These are phyloP conservation scores for Terrapene triunguis DNA, from an alignment of 2,113 vertebrate species.

Conservation along the genomic window DNA sequence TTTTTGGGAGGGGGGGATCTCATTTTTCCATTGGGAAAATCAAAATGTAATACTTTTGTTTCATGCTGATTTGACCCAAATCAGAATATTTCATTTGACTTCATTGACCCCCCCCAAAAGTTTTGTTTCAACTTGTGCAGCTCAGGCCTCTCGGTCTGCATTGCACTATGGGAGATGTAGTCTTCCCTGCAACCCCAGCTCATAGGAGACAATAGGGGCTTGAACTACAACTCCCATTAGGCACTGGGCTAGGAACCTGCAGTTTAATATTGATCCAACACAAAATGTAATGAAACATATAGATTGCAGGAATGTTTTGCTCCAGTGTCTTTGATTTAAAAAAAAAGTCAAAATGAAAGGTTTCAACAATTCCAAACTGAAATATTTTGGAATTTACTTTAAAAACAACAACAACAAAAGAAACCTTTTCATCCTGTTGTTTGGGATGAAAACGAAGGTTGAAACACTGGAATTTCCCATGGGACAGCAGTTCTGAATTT, in stretches of 20 bases:
- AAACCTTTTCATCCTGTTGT: neutral
- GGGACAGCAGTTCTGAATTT: neutral
- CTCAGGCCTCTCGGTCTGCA: neutral
- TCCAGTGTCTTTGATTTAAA: neutral
- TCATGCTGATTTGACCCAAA: neutral
- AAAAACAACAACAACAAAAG: neutral
- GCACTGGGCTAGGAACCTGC: rapidly evolving
- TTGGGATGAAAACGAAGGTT: neutral
- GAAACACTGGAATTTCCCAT: neutral
- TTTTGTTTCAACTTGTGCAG: neutral
- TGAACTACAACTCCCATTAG: neutral
- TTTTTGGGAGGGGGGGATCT: neutral
- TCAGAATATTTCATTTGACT: neutral
- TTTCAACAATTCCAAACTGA: neutral
- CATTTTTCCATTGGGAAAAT: neutral
- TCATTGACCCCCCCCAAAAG: too few relatives aligned
- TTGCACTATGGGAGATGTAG: neutral
- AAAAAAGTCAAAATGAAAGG: rapidly evolving
- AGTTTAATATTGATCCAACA: neutral
- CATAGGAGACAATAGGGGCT: neutral
- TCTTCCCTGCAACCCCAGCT: conserved; percentile 4
- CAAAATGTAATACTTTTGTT: neutral
- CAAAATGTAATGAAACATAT: neutral
- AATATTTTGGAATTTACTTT: neutral
- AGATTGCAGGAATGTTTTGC: neutral